phyloP scores from a whole-genome alignment of 2,888 invertebrate genomes.

The Actias luna region DNA sequence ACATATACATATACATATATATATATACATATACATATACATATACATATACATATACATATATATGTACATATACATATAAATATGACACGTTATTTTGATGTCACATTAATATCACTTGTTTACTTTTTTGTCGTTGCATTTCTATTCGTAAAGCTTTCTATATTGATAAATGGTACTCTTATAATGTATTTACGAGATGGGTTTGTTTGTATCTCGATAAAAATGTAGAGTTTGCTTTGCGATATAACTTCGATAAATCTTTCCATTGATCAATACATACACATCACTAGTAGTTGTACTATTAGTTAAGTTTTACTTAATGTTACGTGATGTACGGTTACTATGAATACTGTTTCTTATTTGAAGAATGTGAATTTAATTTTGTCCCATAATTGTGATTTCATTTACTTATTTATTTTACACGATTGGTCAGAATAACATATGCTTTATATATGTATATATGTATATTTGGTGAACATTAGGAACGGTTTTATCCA shows the following conservation, averaged over 20 bases:
- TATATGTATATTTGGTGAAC: too few relatives aligned
- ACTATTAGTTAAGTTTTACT: background rate
- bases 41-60: too few relatives aligned
- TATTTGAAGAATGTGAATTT: background rate
- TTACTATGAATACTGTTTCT: slow-evolving; percentile 7
- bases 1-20: too few relatives aligned
- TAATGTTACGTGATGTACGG: slow-evolving; percentile 17
- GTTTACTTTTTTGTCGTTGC: background rate
- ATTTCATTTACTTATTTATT: background rate
- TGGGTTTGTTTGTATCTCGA: slow-evolving; percentile 15
- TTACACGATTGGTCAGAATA: slow-evolving; percentile 6
- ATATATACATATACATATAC: too few relatives aligned
- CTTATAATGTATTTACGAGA: background rate
- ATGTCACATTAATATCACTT: too few relatives aligned
- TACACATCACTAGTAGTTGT: slow-evolving; percentile 5
- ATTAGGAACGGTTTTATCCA: too few relatives aligned
- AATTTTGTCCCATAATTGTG: background rate
- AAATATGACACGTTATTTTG: too few relatives aligned
- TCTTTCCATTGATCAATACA: background rate
- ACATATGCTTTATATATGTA: background rate
- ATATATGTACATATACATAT: too few relatives aligned
- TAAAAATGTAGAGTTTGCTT: background rate
- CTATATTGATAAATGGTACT: background rate
- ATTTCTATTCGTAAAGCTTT: background rate
- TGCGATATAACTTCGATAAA: background rate